Evolutionary conservation across 2,113 vertebrate genomes (phyloP), one percentile per base, ranked within the genome.

Genomic region (Corythornis cristatus): DNA sequence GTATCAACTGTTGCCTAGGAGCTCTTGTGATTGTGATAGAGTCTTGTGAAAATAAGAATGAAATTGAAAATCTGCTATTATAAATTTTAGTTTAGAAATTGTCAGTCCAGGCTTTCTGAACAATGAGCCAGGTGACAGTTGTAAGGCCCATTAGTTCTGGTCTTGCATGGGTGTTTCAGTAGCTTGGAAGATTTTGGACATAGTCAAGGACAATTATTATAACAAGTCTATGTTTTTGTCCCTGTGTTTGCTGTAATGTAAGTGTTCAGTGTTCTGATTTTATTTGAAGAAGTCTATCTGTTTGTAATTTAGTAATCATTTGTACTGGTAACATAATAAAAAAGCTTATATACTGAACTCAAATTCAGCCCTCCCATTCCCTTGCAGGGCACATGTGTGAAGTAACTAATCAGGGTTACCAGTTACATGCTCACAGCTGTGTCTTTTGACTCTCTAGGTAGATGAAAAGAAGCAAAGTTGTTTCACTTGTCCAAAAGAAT

Each of bases 391-490:
- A 21, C 26, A 12, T 72, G 10, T 53, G 15, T 71, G 33, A 68
- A 45, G 9, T 46, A 67, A 42, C 15, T 68, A 12, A 68, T 81
- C 48, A 74, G 56, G 40, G 60, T 74, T 87, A n/a, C 65, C 40
- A 48, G 37, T 77, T 17, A 33, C 33, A 29, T 54, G 68, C 68
- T 91, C 75, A 83, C 0, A 60, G 17, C 42, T 88, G 31, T 95
- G 70, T 92, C 84, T 88, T 96, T 95, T 96, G 12, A 67, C 80
- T 91, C 65, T 56, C 15, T 15, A 98, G 98, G 93, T 75, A 83
- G 62, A 54, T 73, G 79, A 93, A 75, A 96, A 83, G 35, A 80
- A 91, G 37, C 48, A 88, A 78, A 88, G 72, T 77, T 57, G n/a
- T 93, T 58, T 80, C 62, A 45, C 54, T 43, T 60, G 37, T 90